Evolutionary conservation across 2,888 invertebrate genomes (phyloP).

Genomic region (Odontocerum albicorne): DNA sequence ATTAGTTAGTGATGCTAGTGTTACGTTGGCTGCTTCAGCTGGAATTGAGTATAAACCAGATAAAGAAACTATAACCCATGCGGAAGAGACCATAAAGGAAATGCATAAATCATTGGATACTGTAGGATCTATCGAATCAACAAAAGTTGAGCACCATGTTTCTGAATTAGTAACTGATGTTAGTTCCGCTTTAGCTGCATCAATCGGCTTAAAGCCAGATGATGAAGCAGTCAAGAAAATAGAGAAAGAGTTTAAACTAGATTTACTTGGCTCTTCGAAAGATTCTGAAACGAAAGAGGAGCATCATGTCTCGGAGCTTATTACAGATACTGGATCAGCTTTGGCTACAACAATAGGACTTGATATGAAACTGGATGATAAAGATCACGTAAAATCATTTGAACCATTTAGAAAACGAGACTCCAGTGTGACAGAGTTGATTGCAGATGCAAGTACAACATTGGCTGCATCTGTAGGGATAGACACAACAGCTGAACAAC

Average conservation of each 20-base stretch:
- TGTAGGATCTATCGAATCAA: neutral
- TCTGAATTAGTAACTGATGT: constrained; percentile 15
- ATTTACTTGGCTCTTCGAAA: too few relatives aligned
- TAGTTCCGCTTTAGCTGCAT: constrained; percentile 14
- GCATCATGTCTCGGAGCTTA: constrained; percentile 7
- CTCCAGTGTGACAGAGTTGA: constrained; percentile 15
- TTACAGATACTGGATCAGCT: constrained; percentile 17
- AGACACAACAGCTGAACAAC: constrained; percentile 19
- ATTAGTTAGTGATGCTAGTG: constrained; percentile 21
- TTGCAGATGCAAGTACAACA: constrained; percentile 29
- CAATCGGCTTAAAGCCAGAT: constrained; percentile 17
- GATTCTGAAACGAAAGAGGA: neutral
- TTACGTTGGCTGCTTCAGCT: constrained; percentile 27
- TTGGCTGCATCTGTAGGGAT: constrained; percentile 32
- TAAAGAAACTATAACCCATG: constrained; percentile 10
- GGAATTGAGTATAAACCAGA: constrained; percentile 27
- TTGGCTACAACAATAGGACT: constrained; percentile 28
- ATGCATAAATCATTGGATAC: constrained; percentile 4
- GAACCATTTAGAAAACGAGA: constrained; percentile 17
- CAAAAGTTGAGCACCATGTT: constrained; percentile 8
- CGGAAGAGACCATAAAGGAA: constrained; percentile 9
- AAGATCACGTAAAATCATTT: constrained; percentile 4
- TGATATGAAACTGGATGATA: constrained; percentile 16
- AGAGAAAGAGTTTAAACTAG: too few relatives aligned
- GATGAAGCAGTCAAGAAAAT: too few relatives aligned